Base-by-base conservation (phyloP, 1,140 invertebrate genomes). In the Meloidogyne floridensis region DNA sequence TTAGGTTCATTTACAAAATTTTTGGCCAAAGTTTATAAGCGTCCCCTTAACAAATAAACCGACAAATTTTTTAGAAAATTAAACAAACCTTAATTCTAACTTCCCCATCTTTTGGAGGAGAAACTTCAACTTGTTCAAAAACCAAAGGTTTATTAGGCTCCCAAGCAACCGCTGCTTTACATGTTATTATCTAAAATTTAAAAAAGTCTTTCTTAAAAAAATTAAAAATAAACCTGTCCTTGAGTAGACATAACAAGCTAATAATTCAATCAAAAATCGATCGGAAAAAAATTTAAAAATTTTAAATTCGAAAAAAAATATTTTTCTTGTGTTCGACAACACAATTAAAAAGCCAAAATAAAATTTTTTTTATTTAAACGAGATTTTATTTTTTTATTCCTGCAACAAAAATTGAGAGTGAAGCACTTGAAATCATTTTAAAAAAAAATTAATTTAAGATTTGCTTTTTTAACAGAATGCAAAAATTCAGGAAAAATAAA, bases 111-210 rank as follows among this genome's bases (percentile, higher is more conserved):
- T 94, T 95, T 6, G 97, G 97, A 74, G 96, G 95, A n/a, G 93
- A 95, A 1, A 99, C 97, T 92, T 97, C 93, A 82, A 99, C 93
- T 72, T 93, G 94, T 92, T 99, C 97, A 56, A 98, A 92, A 0
- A 92, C 92, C 15, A 99, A 91, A 11, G 95, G 94, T 87, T 96
- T 93, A n/a, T 90, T 90, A 3, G 89, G 84, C 53, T 89, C 85
- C 89, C 89, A 90, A 2, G 88, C 89, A 80, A 90, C 84, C 2
- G 88, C 88, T 7, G 88, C 88, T 70, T 81, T 83, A 81, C 88
- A 90, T 15, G 56, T 87, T 51, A 86, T 86, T 51, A 69, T 56
- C 84, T 87, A 69, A 72, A 56, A 72, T 15, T 18, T 20, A 32
- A 5, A 76, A 47, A 43, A 75, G 5, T 54, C 10, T 54, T 54